A percentile compares a stretch with the other conserved stretches of the same genome.
Conservation (phyloP, 2,113 vertebrate genomes). For the Onychostoma macrolepis region DNA sequence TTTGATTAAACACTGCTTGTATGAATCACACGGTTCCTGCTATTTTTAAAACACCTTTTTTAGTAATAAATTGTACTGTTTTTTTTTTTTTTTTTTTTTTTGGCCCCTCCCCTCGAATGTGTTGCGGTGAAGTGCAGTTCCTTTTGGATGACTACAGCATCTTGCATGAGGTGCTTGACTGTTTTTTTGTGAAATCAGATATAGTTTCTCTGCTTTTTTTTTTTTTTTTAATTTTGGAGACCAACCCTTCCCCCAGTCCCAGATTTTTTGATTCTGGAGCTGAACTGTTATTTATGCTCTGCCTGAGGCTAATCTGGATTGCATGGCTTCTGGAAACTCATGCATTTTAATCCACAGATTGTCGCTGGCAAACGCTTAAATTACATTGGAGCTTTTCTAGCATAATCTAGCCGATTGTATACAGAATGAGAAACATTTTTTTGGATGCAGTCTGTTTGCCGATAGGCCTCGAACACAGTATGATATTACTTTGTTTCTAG, state of each 20-base stretch:
- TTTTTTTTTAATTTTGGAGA: slow-evolving; percentile 1
- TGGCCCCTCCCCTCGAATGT: slow-evolving; percentile 46
- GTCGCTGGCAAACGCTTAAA: background rate
- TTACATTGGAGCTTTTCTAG: slow-evolving; percentile 2
- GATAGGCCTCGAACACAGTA: background rate
- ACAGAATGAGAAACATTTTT: background rate
- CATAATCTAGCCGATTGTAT: background rate
- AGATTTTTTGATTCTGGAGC: background rate
- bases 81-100: background rate
- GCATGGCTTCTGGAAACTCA: slow-evolving; percentile 50
- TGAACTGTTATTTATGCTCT: slow-evolving; percentile 12
- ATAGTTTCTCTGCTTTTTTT: slow-evolving; percentile 7
- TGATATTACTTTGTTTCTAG: background rate
- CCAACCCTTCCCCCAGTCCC: background rate
- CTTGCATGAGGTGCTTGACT: slow-evolving; percentile 71
- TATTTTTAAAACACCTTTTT: background rate
- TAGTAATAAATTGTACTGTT: slow-evolving; percentile 47
- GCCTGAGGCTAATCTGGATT: slow-evolving; percentile 35
- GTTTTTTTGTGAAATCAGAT: slow-evolving; percentile 30
- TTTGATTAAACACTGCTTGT: background rate
- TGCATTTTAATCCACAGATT: slow-evolving; percentile 13
- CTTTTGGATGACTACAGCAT: slow-evolving; percentile 71
- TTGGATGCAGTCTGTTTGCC: background rate
- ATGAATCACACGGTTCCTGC: background rate
- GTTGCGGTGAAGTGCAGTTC: slow-evolving; percentile 56